A percentile compares a stretch with the other conserved stretches of the same genome.
Evolutionary conservation across 2,888 invertebrate species (phyloP).

Genomic region (Chaitophorus viminalis): DNA sequence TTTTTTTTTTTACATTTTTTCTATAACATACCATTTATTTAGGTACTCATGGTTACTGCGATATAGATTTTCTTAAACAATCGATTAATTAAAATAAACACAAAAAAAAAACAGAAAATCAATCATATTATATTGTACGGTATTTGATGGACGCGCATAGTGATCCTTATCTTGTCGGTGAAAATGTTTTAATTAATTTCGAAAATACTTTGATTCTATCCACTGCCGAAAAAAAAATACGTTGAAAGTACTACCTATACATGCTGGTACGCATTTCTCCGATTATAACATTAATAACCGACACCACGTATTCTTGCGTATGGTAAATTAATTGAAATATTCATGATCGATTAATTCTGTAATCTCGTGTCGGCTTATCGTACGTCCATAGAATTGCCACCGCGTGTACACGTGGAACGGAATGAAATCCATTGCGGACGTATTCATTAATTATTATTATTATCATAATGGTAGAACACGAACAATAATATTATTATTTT

Average conservation of each 20-base stretch:
- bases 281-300: too few relatives aligned
- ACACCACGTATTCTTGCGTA: too few relatives aligned
- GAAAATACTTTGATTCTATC: not conserved
- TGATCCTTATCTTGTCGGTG: not conserved
- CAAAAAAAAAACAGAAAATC: not conserved
- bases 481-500: too few relatives aligned
- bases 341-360: too few relatives aligned
- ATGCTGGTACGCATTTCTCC: not conserved
- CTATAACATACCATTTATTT: not conserved
- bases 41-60: not conserved
- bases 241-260: not conserved
- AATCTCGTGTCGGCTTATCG: too few relatives aligned
- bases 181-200: constrained; percentile 36
- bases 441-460: too few relatives aligned
- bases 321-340: too few relatives aligned
- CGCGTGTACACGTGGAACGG: too few relatives aligned
- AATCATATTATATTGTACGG: not conserved
- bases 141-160: not conserved
- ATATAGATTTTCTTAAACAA: not conserved
- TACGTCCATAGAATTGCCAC: too few relatives aligned
- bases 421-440: too few relatives aligned
- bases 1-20: not conserved
- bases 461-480: too few relatives aligned
- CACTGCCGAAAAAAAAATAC: not conserved
- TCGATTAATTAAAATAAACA: not conserved